Evolutionary conservation across 2,888 invertebrate species (phyloP).

Genomic region (Andrena bicolor): DNA sequence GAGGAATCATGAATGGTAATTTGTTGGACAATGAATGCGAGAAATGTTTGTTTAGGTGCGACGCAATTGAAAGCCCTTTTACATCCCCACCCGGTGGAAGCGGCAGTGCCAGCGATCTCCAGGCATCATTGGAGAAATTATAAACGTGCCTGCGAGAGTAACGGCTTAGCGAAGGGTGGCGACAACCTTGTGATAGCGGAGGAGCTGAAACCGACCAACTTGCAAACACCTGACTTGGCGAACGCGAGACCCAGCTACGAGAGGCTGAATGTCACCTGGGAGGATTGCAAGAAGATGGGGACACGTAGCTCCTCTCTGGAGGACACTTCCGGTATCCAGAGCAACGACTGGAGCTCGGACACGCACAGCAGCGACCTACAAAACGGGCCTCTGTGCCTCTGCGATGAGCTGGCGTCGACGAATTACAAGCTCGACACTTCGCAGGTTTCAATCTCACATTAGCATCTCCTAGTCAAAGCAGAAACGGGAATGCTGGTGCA

Average conservation of each 20-base stretch:
- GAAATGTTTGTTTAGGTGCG: slow-evolving; percentile 27
- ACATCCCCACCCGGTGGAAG: neutral
- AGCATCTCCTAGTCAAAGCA: too few species aligned
- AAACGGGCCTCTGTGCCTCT: slow-evolving; percentile 55
- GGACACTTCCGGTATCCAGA: slow-evolving; percentile 76
- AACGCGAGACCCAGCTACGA: slow-evolving; percentile 72
- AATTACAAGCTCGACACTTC: slow-evolving; percentile 21
- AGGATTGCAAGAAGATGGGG: slow-evolving; percentile 54
- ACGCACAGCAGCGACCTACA: slow-evolving; percentile 67
- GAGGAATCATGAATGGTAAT: neutral
- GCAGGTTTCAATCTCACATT: slow-evolving; percentile 39
- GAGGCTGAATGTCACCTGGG: slow-evolving; percentile 61
- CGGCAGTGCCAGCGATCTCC: neutral
- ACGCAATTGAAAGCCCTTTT: slow-evolving; percentile 13
- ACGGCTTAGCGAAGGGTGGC: slow-evolving; percentile 23
- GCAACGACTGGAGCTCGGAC: slow-evolving; percentile 74
- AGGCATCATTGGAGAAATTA: slow-evolving; percentile 11
- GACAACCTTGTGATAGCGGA: slow-evolving; percentile 34
- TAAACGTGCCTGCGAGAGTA: neutral
- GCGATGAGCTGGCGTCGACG: slow-evolving; percentile 61
- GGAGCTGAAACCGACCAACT: slow-evolving; percentile 25
- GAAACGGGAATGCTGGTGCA: neutral
- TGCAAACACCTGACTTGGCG: slow-evolving; percentile 34
- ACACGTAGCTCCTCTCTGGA: slow-evolving; percentile 63
- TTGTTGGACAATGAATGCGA: neutral